Evolutionary conservation across 2,888 invertebrate genomes (phyloP).

Genomic region (Aphrophora alni): DNA sequence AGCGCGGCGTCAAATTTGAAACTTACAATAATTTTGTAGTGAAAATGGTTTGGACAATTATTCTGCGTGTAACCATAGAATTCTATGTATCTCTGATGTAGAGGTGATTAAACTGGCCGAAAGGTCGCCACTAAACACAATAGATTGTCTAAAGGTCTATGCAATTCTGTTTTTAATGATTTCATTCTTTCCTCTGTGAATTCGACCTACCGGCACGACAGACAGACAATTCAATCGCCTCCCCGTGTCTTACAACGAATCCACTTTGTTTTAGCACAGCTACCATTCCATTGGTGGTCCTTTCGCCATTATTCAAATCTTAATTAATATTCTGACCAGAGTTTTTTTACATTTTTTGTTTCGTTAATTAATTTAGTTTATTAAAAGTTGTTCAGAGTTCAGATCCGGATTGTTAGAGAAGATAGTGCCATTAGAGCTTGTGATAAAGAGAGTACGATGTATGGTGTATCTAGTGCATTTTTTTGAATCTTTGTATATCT

Average conservation of each 20-base stretch:
- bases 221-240: neutral
- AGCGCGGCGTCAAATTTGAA: too few species aligned
- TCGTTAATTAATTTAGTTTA: neutral
- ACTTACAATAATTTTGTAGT: too few species aligned
- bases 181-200: neutral
- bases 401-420: too few species aligned
- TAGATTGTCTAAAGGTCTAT: neutral
- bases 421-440: too few species aligned
- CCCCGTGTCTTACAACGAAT: neutral
- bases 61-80: too few species aligned
- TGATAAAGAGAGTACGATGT: too few species aligned
- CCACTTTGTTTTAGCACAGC: conserved; percentile 3
- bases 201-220: conserved; percentile 5
- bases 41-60: too few species aligned
- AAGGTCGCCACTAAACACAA: neutral
- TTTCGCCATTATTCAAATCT: neutral
- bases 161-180: conserved; percentile 3
- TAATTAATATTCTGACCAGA: neutral
- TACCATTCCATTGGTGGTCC: conserved; percentile 1
- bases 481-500: too few species aligned
- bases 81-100: too few species aligned
- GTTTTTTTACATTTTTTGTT: neutral
- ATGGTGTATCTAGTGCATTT: too few species aligned
- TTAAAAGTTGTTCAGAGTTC: neutral
- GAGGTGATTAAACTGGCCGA: neutral